These are phyloP conservation scores for Spialia ferax DNA, from an alignment of 2,888 invertebrate species.

Conservation along the genomic window DNA sequence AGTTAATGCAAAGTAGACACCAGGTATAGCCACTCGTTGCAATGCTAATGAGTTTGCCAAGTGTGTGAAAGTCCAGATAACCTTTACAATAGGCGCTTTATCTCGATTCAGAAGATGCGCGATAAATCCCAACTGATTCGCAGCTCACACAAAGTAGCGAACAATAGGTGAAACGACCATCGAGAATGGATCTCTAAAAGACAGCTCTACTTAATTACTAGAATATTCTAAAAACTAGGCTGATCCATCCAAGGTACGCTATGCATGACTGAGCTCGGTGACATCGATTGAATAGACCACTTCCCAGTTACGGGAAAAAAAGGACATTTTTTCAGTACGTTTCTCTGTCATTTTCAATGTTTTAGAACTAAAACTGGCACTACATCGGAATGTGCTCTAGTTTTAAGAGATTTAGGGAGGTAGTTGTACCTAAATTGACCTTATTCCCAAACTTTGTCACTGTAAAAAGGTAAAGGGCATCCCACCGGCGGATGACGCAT, in stretches of 20 bases:
- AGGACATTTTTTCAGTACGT: slow-evolving; percentile 43
- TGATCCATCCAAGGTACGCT: slow-evolving; percentile 61
- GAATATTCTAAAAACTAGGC: slow-evolving; percentile 62
- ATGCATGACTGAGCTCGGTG: slow-evolving; percentile 77
- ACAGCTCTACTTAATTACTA: slow-evolving; percentile 56
- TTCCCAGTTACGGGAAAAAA: slow-evolving; percentile 41
- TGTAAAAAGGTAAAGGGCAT: slow-evolving; percentile 80
- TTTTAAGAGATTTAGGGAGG: slow-evolving; percentile 30
- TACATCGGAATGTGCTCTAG: neutral
- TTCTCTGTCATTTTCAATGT: slow-evolving; percentile 30
- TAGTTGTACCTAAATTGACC: slow-evolving; percentile 42
- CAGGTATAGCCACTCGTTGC: slow-evolving; percentile 1
- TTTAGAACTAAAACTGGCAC: slow-evolving; percentile 13
- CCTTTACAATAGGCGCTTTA: slow-evolving; percentile 64
- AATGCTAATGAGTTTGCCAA: slow-evolving; percentile 37
- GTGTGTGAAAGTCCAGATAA: slow-evolving; percentile 55
- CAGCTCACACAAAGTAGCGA: slow-evolving; percentile 63
- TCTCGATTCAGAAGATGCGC: slow-evolving; percentile 60
- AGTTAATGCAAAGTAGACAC: slow-evolving; percentile 1
- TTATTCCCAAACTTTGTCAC: slow-evolving; percentile 53
- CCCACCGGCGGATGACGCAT: slow-evolving; percentile 88
- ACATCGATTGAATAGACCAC: slow-evolving; percentile 71
- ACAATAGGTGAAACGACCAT: slow-evolving; percentile 78
- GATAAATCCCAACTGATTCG: slow-evolving; percentile 57
- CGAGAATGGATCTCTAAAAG: slow-evolving; percentile 55